Conservation (phyloP, 2,888 invertebrate genomes). For the Leucozona laternaria region DNA sequence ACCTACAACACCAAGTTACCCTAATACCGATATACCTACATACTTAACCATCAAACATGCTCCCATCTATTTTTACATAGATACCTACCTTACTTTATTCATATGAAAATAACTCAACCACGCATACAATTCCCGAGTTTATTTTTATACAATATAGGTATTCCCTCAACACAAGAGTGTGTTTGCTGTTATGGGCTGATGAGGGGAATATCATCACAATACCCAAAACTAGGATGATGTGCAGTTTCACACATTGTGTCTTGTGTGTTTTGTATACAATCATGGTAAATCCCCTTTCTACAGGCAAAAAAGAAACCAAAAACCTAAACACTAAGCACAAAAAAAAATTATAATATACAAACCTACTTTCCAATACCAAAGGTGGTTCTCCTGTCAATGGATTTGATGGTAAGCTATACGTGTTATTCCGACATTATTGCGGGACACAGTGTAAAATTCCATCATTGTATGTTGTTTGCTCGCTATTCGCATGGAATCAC, state of each 20-base stretch:
- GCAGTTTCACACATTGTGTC: conserved; percentile 50
- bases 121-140: conserved; percentile 61
- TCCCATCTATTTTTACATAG: conserved; percentile 53
- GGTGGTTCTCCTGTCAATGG: conserved; percentile 6
- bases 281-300: neutral
- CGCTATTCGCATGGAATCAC: conserved; percentile 22
- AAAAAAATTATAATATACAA: neutral
- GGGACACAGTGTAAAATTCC: conserved; percentile 49
- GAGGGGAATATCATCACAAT: conserved; percentile 54
- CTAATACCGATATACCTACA: conserved; percentile 5
- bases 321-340: conserved; percentile 2
- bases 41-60: conserved; percentile 22
- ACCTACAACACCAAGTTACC: conserved; percentile 7
- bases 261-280: conserved; percentile 8
- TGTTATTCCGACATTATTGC: conserved; percentile 28
- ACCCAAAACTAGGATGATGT: conserved; percentile 55
- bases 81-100: conserved; percentile 39
- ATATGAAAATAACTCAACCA: conserved; percentile 58
- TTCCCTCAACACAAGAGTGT: conserved; percentile 43
- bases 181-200: conserved; percentile 53
- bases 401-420: neutral
- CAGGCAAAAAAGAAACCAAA: neutral
- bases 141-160: conserved; percentile 35
- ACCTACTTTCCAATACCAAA: neutral
- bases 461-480: conserved; percentile 31